Base-by-base conservation (phyloP, 2,113 vertebrate species). In the Hippocampus zosterae region DNA sequence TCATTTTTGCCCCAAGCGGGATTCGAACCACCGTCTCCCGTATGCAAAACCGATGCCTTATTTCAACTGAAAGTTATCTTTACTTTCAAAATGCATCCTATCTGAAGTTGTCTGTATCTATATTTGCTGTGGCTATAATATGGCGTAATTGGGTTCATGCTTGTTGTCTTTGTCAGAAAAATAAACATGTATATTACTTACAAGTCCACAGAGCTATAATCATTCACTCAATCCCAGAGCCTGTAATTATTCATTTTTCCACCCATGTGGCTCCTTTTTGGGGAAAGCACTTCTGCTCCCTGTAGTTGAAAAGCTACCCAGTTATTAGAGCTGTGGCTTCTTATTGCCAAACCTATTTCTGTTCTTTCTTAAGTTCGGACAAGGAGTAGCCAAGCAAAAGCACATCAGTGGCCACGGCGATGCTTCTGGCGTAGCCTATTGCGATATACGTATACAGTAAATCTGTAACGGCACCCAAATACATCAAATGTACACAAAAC, bases 201-300 rank as follows among this genome's bases (percentile, higher is more conserved):
- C 88, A 88, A 86, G 71, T 70, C 71, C 74, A 73, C 69, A 78
- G 69, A 79, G 77, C 87, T 87, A 78, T 87, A 92, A 90, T 90
- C 85, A 89, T 86, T 90, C 81, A 60, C 84, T 85, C 80, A 85
- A 83, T 88, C 78, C 71, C 65, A 68, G 87, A 91, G 82, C 84
- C 88, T 85, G 87, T 90, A 90, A 92, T 90, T 88, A 88, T 87
- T 86, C 71, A 85, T 91, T 92, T 91, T 91, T 89, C 89, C 86
- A 64, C 86, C 78, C 86, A 86, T 88, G 84, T 78, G 82, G 81
- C 88, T 88, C 79, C 83, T 84, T 86, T 77, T 37, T 33, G 10
- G 19, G 19, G 80, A 87, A 87, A 78, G 71, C 77, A 67, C 61
- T 25, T 66, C 81, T 81, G 73, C 65, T 90, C 84, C 82, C 86